These are phyloP conservation scores for Xenopus borealis DNA, from an alignment of 2,113 vertebrate species.

Conservation along the genomic window DNA sequence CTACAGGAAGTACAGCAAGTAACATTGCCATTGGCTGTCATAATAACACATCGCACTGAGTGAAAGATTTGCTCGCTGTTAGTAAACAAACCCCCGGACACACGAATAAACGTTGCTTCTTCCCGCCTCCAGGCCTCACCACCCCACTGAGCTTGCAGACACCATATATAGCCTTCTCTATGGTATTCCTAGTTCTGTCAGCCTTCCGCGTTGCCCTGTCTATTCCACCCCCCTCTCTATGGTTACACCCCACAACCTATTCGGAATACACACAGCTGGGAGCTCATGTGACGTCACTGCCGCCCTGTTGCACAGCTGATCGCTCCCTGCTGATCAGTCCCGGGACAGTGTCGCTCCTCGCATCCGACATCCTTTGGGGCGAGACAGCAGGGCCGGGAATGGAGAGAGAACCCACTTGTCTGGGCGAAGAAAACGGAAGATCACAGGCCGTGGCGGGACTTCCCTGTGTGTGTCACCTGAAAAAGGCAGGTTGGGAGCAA, in stretches of 20 bases:
- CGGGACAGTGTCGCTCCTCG: not conserved
- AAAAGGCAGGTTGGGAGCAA: not conserved
- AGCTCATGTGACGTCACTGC: slow-evolving; percentile 7
- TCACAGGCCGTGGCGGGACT: not conserved
- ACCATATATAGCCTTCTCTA: not conserved
- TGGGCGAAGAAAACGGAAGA: not conserved
- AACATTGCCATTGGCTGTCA: too few species aligned
- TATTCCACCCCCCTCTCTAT: not conserved
- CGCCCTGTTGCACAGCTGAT: slow-evolving; percentile 36
- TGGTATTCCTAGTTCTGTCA: not conserved
- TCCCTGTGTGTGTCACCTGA: not conserved
- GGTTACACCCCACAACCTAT: not conserved
- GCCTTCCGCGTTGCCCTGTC: not conserved
- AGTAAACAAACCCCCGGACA: too few species aligned
- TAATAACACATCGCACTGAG: too few species aligned
- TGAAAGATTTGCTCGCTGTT: too few species aligned
- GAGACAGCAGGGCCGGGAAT: not conserved
- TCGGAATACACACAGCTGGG: not conserved
- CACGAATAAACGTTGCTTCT: too few species aligned
- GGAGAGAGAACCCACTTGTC: not conserved
- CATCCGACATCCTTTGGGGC: not conserved
- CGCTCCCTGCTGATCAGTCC: not conserved
- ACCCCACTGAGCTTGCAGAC: too few species aligned
- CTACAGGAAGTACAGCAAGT: too few species aligned
- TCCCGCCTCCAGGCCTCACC: too few species aligned